Percentiles rank a stretch among this genome's conserved stretches.
phyloP scores from a whole-genome alignment of 2,797 vertebrate species.

The Enteromius treurensis region DNA sequence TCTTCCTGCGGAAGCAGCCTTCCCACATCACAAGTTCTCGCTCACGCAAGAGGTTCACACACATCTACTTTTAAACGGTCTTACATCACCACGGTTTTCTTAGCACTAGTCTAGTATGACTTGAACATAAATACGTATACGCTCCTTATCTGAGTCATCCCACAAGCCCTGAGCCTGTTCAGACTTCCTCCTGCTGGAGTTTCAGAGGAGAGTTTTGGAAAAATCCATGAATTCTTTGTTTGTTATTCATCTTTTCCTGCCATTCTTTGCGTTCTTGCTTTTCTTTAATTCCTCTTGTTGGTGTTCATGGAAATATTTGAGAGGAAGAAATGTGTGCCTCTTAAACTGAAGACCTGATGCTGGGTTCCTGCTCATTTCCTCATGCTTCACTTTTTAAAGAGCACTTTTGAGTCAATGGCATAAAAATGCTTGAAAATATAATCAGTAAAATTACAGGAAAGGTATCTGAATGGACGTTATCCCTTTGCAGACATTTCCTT shows the following conservation, averaged over 20 bases:
- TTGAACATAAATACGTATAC: conserved; percentile 66
- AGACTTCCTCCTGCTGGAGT: not conserved
- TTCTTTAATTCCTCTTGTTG: conserved; percentile 68
- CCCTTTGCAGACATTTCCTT: not conserved
- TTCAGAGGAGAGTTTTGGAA: conserved; percentile 37
- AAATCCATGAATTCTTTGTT: conserved; percentile 78
- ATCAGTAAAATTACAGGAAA: not conserved
- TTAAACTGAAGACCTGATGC: not conserved
- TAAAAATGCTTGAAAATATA: not conserved
- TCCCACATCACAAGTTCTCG: conserved; percentile 51
- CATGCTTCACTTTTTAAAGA: not conserved
- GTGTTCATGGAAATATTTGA: not conserved
- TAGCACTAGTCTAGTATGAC: conserved; percentile 70
- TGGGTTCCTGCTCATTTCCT: not conserved
- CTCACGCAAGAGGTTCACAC: conserved; percentile 63
- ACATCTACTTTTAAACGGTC: conserved; percentile 67
- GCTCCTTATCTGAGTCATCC: conserved; percentile 70
- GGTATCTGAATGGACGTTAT: not conserved
- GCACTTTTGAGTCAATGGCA: not conserved
- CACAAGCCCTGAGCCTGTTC: conserved; percentile 13
- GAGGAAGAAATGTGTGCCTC: not conserved
- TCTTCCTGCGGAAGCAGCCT: conserved; percentile 73
- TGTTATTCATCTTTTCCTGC: conserved; percentile 87
- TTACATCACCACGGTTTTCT: conserved; percentile 67
- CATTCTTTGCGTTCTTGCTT: conserved; percentile 85